A percentile compares a stretch with the other conserved stretches of the same genome.
Evolutionary conservation across 2,888 invertebrate genomes (phyloP).

Genomic region (Pyrgus malvae): DNA sequence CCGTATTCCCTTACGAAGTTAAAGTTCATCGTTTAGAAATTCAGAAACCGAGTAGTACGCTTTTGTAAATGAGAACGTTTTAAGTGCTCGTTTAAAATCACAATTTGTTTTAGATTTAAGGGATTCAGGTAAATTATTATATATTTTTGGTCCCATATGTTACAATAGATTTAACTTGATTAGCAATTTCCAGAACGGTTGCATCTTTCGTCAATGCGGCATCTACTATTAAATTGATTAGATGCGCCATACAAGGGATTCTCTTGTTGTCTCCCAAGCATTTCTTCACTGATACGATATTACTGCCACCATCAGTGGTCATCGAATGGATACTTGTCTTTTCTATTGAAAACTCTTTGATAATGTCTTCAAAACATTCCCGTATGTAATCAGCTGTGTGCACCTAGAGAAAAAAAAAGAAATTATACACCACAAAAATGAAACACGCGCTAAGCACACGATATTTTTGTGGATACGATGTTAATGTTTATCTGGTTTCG

Average conservation of each 20-base stretch:
- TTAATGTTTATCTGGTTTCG: conserved; percentile 24
- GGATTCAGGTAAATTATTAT: too few relatives aligned
- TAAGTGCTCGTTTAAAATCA: too few relatives aligned
- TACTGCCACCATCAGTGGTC: conserved; percentile 32
- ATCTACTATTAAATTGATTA: conserved; percentile 41
- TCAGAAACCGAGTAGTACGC: too few relatives aligned
- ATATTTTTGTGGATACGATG: conserved; percentile 27
- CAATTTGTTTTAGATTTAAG: too few relatives aligned
- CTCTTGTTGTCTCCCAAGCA: conserved; percentile 38
- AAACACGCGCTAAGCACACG: conserved; percentile 15
- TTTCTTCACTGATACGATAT: conserved; percentile 39
- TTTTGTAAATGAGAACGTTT: too few relatives aligned
- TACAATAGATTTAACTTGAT: conserved; percentile 45
- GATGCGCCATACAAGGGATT: conserved; percentile 44
- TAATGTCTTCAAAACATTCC: conserved; percentile 30
- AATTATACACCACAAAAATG: conserved; percentile 24
- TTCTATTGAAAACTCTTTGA: conserved; percentile 25
- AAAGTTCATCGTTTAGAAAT: too few relatives aligned
- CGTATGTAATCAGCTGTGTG: conserved; percentile 31
- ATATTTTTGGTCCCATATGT: too few relatives aligned
- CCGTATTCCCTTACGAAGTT: too few relatives aligned
- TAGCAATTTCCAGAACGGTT: conserved; percentile 34
- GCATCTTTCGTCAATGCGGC: conserved; percentile 37
- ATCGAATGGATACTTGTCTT: conserved; percentile 23
- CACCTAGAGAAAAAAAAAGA: conserved; percentile 27